These are phyloP conservation scores for Cyrtodaria siliqua DNA, from an alignment of 2,888 invertebrate species.

Conservation along the genomic window DNA sequence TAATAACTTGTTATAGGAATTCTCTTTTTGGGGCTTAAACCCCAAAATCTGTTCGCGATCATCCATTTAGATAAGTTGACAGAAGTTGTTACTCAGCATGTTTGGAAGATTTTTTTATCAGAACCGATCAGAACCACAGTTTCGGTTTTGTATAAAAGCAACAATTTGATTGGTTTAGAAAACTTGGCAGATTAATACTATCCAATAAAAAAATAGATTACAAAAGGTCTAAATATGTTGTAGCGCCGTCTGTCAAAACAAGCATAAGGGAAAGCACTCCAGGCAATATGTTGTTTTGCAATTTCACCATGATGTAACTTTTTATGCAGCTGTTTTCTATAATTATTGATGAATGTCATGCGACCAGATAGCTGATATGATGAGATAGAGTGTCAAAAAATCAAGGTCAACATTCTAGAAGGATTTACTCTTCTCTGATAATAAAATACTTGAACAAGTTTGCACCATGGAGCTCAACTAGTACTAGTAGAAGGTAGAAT, in stretches of 20 bases:
- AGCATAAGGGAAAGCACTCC: constrained; percentile 35
- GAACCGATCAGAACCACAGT: constrained; percentile 24
- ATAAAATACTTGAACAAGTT: too few species aligned
- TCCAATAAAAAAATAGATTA: constrained; percentile 42
- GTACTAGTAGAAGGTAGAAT: too few species aligned
- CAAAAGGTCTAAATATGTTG: not conserved
- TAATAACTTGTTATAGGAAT: constrained; percentile 90
- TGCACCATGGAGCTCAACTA: too few species aligned
- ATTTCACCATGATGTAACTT: constrained; percentile 20
- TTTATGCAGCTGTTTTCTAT: too few species aligned
- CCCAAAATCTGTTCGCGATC: constrained; percentile 86
- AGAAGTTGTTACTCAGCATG: constrained; percentile 58
- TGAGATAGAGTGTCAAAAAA: too few species aligned
- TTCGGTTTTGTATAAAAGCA: constrained; percentile 27
- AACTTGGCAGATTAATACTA: not conserved
- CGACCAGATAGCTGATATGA: too few species aligned
- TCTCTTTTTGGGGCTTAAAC: constrained; percentile 91
- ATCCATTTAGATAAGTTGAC: constrained; percentile 24
- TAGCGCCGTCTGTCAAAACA: constrained; percentile 3
- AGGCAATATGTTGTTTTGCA: not conserved
- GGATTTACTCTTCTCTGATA: too few species aligned
- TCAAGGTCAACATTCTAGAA: too few species aligned
- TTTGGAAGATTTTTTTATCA: constrained; percentile 30
- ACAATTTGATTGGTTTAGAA: constrained; percentile 43
- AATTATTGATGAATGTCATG: too few species aligned